phyloP scores from a whole-genome alignment of 2,113 vertebrate species.

The Peromyscus leucopus region DNA sequence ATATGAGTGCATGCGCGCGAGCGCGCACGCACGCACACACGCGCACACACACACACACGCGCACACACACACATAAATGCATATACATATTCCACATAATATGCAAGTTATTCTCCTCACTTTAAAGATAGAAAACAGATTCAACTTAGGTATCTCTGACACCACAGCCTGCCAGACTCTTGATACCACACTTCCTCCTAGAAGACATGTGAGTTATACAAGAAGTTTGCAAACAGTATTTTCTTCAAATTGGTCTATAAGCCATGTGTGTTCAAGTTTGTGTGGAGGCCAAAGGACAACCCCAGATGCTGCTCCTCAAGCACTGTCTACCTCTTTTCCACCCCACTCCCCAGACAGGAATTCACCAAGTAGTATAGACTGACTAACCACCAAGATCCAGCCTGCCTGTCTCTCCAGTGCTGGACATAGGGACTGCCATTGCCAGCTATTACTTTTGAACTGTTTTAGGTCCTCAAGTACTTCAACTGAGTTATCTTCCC shows the following conservation, averaged over 20 bases:
- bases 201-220: slow-evolving; percentile 20
- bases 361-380: not conserved
- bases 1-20: not conserved
- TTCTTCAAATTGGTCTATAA: not conserved
- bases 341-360: not conserved
- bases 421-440: not conserved
- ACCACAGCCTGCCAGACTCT: slow-evolving; percentile 4
- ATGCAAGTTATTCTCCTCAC: not conserved
- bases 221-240: not conserved
- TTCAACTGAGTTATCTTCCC: not conserved
- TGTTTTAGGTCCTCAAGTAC: not conserved
- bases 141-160: slow-evolving; percentile 13
- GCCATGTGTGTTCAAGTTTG: not conserved
- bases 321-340: not conserved
- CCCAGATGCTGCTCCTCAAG: not conserved
- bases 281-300: not conserved
- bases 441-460: not conserved
- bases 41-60: not conserved
- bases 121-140: not conserved
- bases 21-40: too few relatives aligned
- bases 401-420: not conserved
- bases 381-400: not conserved
- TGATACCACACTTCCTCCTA: not conserved
- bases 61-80: not conserved
- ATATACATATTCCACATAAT: not conserved